Conservation (phyloP, 2,888 invertebrate genomes). For the Nomada lathburiana region DNA sequence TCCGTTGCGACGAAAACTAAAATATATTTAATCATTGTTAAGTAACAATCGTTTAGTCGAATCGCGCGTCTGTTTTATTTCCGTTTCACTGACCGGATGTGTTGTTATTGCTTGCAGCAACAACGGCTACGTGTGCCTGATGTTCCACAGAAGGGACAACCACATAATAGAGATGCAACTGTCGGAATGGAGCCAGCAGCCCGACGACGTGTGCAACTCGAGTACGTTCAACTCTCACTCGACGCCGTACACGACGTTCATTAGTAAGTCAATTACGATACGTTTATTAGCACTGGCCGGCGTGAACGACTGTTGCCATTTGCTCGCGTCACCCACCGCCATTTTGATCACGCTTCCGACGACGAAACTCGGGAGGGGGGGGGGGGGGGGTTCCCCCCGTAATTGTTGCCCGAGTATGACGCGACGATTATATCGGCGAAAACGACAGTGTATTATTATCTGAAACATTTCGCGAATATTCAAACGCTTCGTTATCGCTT, state of each 20-base stretch:
- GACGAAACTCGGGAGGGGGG: neutral
- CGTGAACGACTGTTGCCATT: slow-evolving; percentile 6
- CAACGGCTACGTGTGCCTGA: slow-evolving; percentile 91
- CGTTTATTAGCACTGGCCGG: slow-evolving; percentile 48
- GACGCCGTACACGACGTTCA: slow-evolving; percentile 88
- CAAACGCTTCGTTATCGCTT: too few species aligned
- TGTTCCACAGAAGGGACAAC: slow-evolving; percentile 89
- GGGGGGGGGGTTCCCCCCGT: too few species aligned
- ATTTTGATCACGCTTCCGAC: neutral
- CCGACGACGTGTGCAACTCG: slow-evolving; percentile 88
- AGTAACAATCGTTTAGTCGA: too few species aligned
- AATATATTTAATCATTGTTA: too few species aligned
- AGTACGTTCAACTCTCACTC: slow-evolving; percentile 85
- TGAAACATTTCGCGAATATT: too few species aligned
- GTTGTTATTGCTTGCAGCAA: slow-evolving; percentile 86
- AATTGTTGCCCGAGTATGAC: too few species aligned
- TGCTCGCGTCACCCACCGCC: neutral
- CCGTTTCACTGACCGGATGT: neutral
- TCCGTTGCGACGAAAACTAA: too few species aligned
- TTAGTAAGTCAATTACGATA: slow-evolving; percentile 86
- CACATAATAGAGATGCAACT: slow-evolving; percentile 91
- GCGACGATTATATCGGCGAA: too few species aligned
- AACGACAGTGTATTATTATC: too few species aligned
- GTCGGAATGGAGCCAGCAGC: slow-evolving; percentile 84
- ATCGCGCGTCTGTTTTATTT: neutral